Evolutionary conservation across 1,140 invertebrate species (phyloP).

Genomic region (Grapholita molesta): DNA sequence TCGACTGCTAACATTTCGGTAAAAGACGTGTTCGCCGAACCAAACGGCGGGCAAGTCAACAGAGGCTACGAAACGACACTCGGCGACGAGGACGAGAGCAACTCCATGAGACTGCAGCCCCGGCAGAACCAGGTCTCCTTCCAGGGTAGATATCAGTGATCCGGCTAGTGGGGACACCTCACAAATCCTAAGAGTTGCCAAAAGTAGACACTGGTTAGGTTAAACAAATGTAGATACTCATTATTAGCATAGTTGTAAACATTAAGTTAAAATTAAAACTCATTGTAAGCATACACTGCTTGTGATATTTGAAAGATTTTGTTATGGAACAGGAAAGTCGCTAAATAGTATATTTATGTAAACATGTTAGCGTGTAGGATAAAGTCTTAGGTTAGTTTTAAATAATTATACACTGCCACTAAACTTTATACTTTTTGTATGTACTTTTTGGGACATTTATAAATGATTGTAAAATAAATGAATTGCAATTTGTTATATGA

Average conservation of each 20-base stretch:
- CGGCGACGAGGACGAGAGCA: constrained; percentile 79
- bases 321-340: constrained; percentile 16
- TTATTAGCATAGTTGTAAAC: constrained; percentile 31
- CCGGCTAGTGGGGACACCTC: constrained; percentile 1
- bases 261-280: constrained; percentile 8
- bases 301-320: constrained; percentile 41
- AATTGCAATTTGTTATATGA: constrained; percentile 6
- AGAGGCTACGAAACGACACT: constrained; percentile 79
- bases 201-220: constrained; percentile 49
- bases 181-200: constrained; percentile 43
- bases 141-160: constrained; percentile 65
- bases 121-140: constrained; percentile 75
- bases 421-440: constrained; percentile 38
- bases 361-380: background rate
- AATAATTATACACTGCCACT: constrained; percentile 60
- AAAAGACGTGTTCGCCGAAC: constrained; percentile 80
- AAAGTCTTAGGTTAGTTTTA: background rate
- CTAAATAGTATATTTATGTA: constrained; percentile 10
- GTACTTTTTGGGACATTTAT: background rate
- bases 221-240: constrained; percentile 68
- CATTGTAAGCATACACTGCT: constrained; percentile 32
- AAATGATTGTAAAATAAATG: constrained; percentile 5
- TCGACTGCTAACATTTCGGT: constrained; percentile 81
- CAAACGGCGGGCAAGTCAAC: constrained; percentile 80
- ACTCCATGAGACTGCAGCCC: constrained; percentile 79